These are phyloP conservation scores for Cecidostiba fungosa DNA, from an alignment of 2,888 invertebrate species.

Conservation along the genomic window DNA sequence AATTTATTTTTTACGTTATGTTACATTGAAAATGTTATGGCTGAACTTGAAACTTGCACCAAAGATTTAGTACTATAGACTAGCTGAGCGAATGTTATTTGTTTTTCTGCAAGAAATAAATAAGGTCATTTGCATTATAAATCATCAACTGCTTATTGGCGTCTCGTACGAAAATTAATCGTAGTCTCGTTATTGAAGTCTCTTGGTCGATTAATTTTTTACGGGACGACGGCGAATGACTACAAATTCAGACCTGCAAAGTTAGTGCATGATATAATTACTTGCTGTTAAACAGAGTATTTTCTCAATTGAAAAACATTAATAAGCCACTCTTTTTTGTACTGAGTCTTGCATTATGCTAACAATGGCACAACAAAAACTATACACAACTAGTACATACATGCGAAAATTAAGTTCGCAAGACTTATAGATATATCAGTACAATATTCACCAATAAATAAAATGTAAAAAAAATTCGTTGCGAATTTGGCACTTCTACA, in stretches of 20 bases:
- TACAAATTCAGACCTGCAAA: constrained; percentile 39
- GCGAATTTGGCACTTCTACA: not conserved
- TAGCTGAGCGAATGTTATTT: constrained; percentile 41
- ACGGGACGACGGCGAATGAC: constrained; percentile 20
- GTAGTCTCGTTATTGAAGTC: not conserved
- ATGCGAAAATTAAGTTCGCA: constrained; percentile 36
- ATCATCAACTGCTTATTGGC: constrained; percentile 13
- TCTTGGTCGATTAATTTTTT: constrained; percentile 20
- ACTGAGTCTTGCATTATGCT: constrained; percentile 30
- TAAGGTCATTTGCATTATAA: constrained; percentile 22
- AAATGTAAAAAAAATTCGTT: constrained; percentile 6
- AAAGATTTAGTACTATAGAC: constrained; percentile 44
- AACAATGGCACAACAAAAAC: constrained; percentile 43
- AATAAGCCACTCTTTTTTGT: constrained; percentile 56
- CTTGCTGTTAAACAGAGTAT: constrained; percentile 3
- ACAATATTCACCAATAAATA: constrained; percentile 13
- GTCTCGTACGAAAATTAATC: constrained; percentile 40
- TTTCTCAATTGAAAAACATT: constrained; percentile 8
- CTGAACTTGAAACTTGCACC: constrained; percentile 62
- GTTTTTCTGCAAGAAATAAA: constrained; percentile 37
- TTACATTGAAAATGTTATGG: constrained; percentile 25
- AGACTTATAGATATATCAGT: not conserved
- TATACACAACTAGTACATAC: constrained; percentile 22
- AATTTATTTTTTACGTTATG: constrained; percentile 1
- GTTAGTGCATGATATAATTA: constrained; percentile 21